A percentile compares a stretch with the other conserved stretches of the same genome.
These are phyloP conservation scores for Anticlea derivata DNA, from an alignment of 2,888 invertebrate species.

Conservation along the genomic window DNA sequence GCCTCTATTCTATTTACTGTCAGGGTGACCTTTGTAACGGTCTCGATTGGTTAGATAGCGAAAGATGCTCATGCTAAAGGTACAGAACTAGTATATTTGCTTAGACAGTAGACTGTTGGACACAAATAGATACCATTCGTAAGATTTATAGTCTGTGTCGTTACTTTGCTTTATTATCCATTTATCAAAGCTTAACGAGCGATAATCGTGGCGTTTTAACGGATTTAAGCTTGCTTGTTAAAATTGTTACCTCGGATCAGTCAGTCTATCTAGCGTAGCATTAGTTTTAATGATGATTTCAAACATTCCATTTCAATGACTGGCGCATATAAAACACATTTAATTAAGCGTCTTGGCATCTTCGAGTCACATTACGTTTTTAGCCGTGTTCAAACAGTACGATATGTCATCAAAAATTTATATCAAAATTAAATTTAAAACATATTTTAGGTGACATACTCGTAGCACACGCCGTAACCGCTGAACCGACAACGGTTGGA, in stretches of 20 bases:
- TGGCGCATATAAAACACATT: conserved; percentile 28
- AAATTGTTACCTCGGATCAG: conserved; percentile 55
- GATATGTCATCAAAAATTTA: too few species aligned
- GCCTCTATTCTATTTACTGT: too few species aligned
- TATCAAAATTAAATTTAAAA: too few species aligned
- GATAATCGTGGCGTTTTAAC: conserved; percentile 64
- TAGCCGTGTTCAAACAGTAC: too few species aligned
- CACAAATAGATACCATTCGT: conserved; percentile 44
- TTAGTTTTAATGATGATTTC: conserved; percentile 47
- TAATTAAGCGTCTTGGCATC: conserved; percentile 26
- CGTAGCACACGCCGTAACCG: too few species aligned
- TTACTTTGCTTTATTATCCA: conserved; percentile 69
- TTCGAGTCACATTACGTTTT: conserved; percentile 25
- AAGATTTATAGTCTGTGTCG: conserved; percentile 60
- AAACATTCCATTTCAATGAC: conserved; percentile 38
- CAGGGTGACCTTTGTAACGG: too few species aligned
- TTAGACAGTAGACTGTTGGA: conserved; percentile 28
- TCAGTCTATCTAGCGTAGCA: conserved; percentile 39
- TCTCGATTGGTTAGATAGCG: background rate
- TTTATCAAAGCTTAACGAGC: conserved; percentile 73
- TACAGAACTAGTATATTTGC: conserved; percentile 22
- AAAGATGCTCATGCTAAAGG: conserved; percentile 7
- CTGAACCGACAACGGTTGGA: too few species aligned
- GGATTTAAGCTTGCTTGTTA: conserved; percentile 59
- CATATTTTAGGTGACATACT: too few species aligned